Conservation (phyloP, 2,888 invertebrate genomes). For the Pterostichus madidus region DNA sequence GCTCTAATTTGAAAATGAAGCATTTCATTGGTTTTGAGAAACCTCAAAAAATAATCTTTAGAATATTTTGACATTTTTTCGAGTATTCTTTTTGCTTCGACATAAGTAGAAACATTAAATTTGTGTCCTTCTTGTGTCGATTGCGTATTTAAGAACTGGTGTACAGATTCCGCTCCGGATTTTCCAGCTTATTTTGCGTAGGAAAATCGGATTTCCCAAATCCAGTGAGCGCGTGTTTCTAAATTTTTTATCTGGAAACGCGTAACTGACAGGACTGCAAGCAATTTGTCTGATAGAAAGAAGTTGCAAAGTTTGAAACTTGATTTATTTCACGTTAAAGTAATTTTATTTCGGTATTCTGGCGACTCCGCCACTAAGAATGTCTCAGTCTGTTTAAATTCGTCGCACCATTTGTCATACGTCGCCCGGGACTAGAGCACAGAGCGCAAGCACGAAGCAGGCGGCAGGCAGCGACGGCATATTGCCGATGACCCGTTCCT, state of each 20-base stretch:
- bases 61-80: no score
- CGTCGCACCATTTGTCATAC: constrained; percentile 59
- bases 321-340: constrained; percentile 65
- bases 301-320: constrained; percentile 61
- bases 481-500: no score
- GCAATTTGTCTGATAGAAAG: constrained; percentile 59
- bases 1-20: no score
- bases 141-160: constrained; percentile 29
- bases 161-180: not conserved
- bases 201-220: constrained; percentile 36
- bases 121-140: not conserved
- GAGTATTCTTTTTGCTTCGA: no score
- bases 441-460: no score
- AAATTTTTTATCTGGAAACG: constrained; percentile 51
- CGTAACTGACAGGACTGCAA: constrained; percentile 48
- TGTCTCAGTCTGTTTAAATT: constrained; percentile 62
- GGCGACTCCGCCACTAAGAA: constrained; percentile 26
- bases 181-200: constrained; percentile 25
- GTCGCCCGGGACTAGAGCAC: not conserved
- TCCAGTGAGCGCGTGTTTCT: constrained; percentile 47
- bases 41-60: no score
- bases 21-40: no score
- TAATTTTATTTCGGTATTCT: constrained; percentile 63
- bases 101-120: not conserved
- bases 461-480: no score